Base-by-base conservation (phyloP, 2,113 vertebrate species). In the Mola mola region DNA sequence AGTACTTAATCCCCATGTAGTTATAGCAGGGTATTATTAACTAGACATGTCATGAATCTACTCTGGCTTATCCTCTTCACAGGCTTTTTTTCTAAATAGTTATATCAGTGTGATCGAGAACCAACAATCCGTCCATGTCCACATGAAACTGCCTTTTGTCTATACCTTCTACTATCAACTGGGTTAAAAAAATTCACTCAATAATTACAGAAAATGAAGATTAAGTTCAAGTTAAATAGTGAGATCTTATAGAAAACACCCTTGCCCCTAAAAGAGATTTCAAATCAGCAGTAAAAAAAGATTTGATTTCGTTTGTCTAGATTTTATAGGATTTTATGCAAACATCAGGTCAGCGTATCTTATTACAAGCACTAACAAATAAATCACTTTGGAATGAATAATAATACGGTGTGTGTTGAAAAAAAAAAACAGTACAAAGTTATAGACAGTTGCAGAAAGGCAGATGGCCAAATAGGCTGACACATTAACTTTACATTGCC, bases 21-120 rank as follows among this genome's bases (percentile, higher is more conserved):
- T 83, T 73, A 79, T 74, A 53, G 22, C 33, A 11, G 28, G 26
- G 41, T 43, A 72, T 83, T 72, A 87, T 82, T 82, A 78, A 78
- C 58, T 51, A 40, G 46, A 34, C 63, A 40, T 76, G 68, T 70
- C 73, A 71, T 43, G 47, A 64, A 60, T 61, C 42, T 72, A 43
- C 57, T 59, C 50, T 53, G 48, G 44, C 25, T 63, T 65, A 66
- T 36, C 21, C 36, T 49, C 49, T 57, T 53, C 57, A 37, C 13
- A 48, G 46, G 42, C 48, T 0, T 38, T 20, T n/a, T 50, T 19
- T 47, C 42, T 3, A 22, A 25, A 21, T 25, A 49, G 22, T 49
- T 33, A 4, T 8, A 48, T 19, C 42, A 42, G 40, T 41, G 42
- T 25, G 49, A 29, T 36, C 26, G 36, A 55, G 7, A 47, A 51